A percentile compares a stretch with the other conserved stretches of the same genome.
Evolutionary conservation across 2,113 vertebrate species (phyloP).

Genomic region (Rhinoderma darwinii): DNA sequence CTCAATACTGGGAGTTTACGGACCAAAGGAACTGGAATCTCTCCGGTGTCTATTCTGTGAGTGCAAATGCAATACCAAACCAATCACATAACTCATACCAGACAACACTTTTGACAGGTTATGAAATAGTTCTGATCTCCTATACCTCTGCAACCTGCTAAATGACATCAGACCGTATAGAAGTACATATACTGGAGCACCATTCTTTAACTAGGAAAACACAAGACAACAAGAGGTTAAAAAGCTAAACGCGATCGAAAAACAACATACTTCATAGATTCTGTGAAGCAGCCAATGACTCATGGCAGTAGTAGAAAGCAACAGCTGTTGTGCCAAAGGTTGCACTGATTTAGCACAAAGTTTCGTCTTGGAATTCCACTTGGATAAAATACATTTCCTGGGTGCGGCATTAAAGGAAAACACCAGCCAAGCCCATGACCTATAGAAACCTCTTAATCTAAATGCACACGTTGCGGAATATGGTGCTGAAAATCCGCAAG

Average conservation of each 20-base stretch:
- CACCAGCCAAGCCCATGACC: background rate
- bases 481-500: no score
- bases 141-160: background rate
- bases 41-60: background rate
- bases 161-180: background rate
- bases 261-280: background rate
- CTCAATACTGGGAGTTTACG: background rate
- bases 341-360: background rate
- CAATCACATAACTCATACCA: background rate
- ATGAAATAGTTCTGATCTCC: background rate
- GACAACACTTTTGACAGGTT: background rate
- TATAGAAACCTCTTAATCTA: background rate
- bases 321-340: slow-evolving; percentile 25
- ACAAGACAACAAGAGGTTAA: background rate
- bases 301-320: slow-evolving; percentile 2
- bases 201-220: background rate
- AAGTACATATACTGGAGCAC: background rate
- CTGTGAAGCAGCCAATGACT: background rate
- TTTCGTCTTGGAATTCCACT: background rate
- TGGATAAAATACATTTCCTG: background rate
- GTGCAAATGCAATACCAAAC: background rate
- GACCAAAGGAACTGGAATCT: background rate
- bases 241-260: background rate
- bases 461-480: no score
- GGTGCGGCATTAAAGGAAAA: background rate